These are phyloP conservation scores for Rhynchonycteris naso DNA, from an alignment of 2,797 vertebrate genomes.

Conservation along the genomic window DNA sequence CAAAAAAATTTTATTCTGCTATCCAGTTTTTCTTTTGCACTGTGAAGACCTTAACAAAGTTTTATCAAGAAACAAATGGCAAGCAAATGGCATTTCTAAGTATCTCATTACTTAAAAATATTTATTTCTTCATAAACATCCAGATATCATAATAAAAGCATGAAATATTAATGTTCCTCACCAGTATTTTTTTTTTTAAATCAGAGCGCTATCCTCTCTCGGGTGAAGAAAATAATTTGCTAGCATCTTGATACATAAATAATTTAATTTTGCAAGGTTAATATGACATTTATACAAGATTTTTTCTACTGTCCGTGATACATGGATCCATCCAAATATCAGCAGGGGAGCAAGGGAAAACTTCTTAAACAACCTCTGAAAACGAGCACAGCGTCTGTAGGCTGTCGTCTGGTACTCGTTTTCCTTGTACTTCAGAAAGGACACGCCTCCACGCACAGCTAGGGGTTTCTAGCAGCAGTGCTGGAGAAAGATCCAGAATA, in stretches of 20 bases:
- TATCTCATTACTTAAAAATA: slow-evolving; percentile 44
- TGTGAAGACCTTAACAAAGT: neutral
- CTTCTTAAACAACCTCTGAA: neutral
- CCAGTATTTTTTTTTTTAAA: neutral
- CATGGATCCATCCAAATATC: neutral
- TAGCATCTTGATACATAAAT: neutral
- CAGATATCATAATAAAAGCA: slow-evolving; percentile 39
- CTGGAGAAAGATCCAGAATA: slow-evolving; percentile 63
- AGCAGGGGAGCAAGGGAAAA: slow-evolving; percentile 39
- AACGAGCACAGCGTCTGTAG: slow-evolving; percentile 35
- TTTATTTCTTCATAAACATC: slow-evolving; percentile 62
- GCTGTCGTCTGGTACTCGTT: slow-evolving; percentile 52
- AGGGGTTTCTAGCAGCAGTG: slow-evolving; percentile 58
- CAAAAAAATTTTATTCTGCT: neutral
- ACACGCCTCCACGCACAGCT: slow-evolving; percentile 59
- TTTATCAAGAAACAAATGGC: slow-evolving; percentile 17
- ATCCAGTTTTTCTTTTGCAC: slow-evolving; percentile 42
- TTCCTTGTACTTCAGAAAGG: slow-evolving; percentile 54
- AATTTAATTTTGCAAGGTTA: slow-evolving; percentile 51
- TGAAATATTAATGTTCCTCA: slow-evolving; percentile 59
- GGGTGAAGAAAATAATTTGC: slow-evolving; percentile 42
- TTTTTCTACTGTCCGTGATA: slow-evolving; percentile 62
- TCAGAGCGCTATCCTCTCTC: slow-evolving; percentile 49
- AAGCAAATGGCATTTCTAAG: slow-evolving; percentile 16
- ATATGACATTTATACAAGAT: neutral